Base-by-base conservation (phyloP, 2,888 invertebrate genomes). In the Drosophila atroscutellata region DNA sequence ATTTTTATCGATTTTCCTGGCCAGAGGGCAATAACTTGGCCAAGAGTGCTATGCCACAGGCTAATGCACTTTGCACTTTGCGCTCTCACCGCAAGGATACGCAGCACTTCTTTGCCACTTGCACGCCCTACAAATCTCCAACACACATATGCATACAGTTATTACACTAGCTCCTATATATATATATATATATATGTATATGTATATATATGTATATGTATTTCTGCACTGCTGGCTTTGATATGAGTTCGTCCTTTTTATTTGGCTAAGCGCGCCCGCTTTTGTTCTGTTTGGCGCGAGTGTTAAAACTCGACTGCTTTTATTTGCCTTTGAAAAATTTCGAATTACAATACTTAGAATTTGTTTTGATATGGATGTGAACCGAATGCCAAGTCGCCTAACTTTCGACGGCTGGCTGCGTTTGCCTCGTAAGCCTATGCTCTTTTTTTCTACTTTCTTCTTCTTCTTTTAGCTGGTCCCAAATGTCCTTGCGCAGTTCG, bases 401-500 rank as follows among this genome's bases (percentile, higher is more conserved):
- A 56, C 42, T 56, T 39, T 56, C 37, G 28, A 39, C 66, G 45
- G 20, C 20, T 45, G 45, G 45, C 45, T 45, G 45, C 45, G 45
- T 45, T 45, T 45, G n/a, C n/a, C n/a, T n/a, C n/a, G n/a, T n/a
- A n/a, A n/a, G n/a, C n/a, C n/a, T 68, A 69, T 13, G 28, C 28
- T 7, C 2, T 13, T 18, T 39, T 18, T 37, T 18, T 8, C 8
- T 37, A 8, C 1, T 13, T 18, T 37, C 18, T 37, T 37, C 8
- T 37, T 37, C 18, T 55, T 54, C 72, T 6, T 5, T 28, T 28
- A 15, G 50, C 50, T 50, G 50, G 28, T 15, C 15, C 45, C 45
- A 45, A 45, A 86, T 89, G 92, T 91, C 91, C 91, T 92, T 91
- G 91, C 92, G 92, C 92, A 92, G 92, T 91, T 90, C 90, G 83